Evolutionary conservation across 2,888 invertebrate genomes (phyloP).

Genomic region (Thyatira batis): DNA sequence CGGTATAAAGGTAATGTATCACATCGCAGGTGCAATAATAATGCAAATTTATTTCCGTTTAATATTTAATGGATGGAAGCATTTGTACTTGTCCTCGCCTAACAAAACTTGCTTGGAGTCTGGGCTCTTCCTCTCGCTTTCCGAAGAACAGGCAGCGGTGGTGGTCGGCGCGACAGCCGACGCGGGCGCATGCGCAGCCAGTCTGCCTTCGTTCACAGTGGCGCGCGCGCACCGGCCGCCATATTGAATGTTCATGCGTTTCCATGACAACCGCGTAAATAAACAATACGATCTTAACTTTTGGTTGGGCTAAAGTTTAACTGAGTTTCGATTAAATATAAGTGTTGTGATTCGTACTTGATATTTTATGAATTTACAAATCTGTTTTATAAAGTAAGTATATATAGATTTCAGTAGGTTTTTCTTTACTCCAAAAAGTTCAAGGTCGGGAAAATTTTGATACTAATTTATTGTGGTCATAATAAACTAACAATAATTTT

Average conservation of each 20-base stretch:
- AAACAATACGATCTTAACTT: slow-evolving; percentile 24
- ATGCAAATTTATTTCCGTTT: slow-evolving; percentile 49
- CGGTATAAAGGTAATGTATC: slow-evolving; percentile 18
- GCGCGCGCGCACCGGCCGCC: slow-evolving; percentile 74
- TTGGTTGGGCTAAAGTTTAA: background rate
- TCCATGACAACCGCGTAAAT: slow-evolving; percentile 77
- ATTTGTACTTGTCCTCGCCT: slow-evolving; percentile 68
- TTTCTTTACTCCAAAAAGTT: background rate
- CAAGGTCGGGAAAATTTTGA: background rate
- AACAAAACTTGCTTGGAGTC: slow-evolving; percentile 69
- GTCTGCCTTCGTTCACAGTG: slow-evolving; percentile 68
- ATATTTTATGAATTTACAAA: background rate
- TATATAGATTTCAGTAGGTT: background rate
- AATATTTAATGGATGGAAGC: no score
- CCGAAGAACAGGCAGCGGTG: slow-evolving; percentile 54
- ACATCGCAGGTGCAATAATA: slow-evolving; percentile 34
- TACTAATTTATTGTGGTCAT: no score
- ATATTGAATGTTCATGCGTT: slow-evolving; percentile 66
- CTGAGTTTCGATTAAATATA: background rate
- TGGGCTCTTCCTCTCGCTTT: slow-evolving; percentile 75
- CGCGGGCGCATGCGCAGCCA: slow-evolving; percentile 56
- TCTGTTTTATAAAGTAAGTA: background rate
- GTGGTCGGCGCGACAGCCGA: slow-evolving; percentile 48
- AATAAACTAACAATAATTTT: no score
- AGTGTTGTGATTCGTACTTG: slow-evolving; percentile 16